Evolutionary conservation across 2,888 invertebrate genomes (phyloP).

Genomic region (Therioaphis trifolii): DNA sequence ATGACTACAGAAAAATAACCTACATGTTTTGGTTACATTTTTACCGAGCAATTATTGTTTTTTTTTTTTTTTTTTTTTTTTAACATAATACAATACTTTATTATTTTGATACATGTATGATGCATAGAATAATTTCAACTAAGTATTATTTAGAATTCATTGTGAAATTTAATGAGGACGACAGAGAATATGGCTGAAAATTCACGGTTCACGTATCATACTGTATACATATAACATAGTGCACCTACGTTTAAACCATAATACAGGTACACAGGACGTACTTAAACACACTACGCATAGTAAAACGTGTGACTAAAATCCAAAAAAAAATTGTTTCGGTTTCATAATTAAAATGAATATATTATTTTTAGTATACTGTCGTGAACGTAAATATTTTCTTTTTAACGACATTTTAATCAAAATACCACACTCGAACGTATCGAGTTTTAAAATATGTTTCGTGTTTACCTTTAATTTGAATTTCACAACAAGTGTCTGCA

Average conservation of each 20-base stretch:
- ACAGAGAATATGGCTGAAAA: background rate
- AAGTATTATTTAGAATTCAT: background rate
- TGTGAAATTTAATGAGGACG: background rate
- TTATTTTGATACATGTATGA: too few species aligned
- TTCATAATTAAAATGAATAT: background rate
- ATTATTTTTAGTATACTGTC: background rate
- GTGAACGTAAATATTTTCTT: background rate
- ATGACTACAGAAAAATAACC: too few species aligned
- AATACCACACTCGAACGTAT: background rate
- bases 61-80: too few species aligned
- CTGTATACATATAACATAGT: background rate
- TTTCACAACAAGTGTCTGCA: background rate
- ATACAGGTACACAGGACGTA: too few species aligned
- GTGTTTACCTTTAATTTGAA: background rate
- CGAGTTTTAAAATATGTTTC: background rate
- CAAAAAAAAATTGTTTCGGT: background rate
- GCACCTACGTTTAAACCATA: too few species aligned
- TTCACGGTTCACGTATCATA: constrained; percentile 18
- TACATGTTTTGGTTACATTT: too few species aligned
- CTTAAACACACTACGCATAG: background rate
- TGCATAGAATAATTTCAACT: too few species aligned
- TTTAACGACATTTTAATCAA: background rate
- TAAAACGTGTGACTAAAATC: background rate
- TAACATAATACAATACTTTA: too few species aligned
- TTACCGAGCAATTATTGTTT: too few species aligned